Evolutionary conservation across 2,888 invertebrate genomes (phyloP).

Genomic region (Idaea aversata): DNA sequence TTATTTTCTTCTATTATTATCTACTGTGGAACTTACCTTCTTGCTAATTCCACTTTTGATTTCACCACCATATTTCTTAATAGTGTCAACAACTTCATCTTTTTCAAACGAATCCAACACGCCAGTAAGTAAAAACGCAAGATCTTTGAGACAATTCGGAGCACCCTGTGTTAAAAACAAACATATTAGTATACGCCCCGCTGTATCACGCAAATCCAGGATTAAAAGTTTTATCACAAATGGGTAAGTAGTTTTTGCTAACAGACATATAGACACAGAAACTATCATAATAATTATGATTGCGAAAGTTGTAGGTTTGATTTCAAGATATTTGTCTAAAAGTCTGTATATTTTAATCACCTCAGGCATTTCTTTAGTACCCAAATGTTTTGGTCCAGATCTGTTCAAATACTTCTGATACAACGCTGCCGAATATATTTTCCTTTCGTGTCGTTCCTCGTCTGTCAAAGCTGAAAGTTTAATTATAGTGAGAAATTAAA

Average conservation of each 20-base stretch:
- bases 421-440: slow-evolving; percentile 81
- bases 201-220: too few species aligned
- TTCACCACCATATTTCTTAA: slow-evolving; percentile 90
- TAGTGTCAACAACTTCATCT: slow-evolving; percentile 86
- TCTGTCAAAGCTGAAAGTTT: slow-evolving; percentile 72
- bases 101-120: slow-evolving; percentile 93
- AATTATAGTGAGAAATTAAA: background rate
- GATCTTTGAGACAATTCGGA: slow-evolving; percentile 84
- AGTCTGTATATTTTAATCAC: slow-evolving; percentile 56
- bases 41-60: slow-evolving; percentile 87
- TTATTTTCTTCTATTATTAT: background rate
- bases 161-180: slow-evolving; percentile 76
- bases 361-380: slow-evolving; percentile 90
- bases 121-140: slow-evolving; percentile 90
- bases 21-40: slow-evolving; percentile 72
- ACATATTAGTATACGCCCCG: background rate
- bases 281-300: background rate
- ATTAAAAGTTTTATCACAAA: slow-evolving; percentile 3
- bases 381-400: slow-evolving; percentile 89
- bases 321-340: background rate
- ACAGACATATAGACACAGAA: too few species aligned
- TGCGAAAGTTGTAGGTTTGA: background rate
- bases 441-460: slow-evolving; percentile 85
- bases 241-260: background rate
- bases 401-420: slow-evolving; percentile 90